A percentile compares a stretch with the other conserved stretches of the same genome.
These are phyloP conservation scores for Dasyornis broadbenti DNA, from an alignment of 2,113 vertebrate genomes.

Conservation along the genomic window DNA sequence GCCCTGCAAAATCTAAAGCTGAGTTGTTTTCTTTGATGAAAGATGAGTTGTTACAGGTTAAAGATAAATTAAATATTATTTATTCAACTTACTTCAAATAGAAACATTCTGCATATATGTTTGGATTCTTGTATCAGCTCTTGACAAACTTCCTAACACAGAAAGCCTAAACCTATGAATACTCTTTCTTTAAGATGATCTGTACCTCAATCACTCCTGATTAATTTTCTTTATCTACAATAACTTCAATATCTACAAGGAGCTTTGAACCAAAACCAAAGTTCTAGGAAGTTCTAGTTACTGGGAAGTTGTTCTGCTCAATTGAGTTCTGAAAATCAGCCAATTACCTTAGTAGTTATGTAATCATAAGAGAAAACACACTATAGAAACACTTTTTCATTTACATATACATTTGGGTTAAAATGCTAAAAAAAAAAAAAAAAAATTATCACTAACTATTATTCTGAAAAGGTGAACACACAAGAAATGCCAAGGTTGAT, in stretches of 20 bases:
- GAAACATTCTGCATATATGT: not conserved
- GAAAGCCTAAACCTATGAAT: not conserved
- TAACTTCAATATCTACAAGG: not conserved
- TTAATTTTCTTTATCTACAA: not conserved
- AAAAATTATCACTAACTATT: not conserved
- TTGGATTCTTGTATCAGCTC: not conserved
- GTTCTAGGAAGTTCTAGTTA: not conserved
- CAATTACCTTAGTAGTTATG: not conserved
- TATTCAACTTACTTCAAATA: not conserved
- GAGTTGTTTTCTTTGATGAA: not conserved
- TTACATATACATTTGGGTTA: not conserved
- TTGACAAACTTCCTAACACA: not conserved
- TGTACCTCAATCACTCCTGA: not conserved
- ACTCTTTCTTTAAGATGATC: not conserved
- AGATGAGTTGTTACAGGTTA: not conserved
- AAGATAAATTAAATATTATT: not conserved
- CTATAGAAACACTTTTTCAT: not conserved
- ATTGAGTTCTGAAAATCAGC: not conserved
- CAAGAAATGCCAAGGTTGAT: not conserved
- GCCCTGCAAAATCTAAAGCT: not conserved
- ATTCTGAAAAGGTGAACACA: not conserved
- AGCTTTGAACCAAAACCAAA: not conserved
- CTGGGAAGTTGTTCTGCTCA: not conserved
- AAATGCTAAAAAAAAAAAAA: not conserved
- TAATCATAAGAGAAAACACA: not conserved